Percentiles rank a stretch among this genome's conserved stretches.
Conservation (phyloP, 2,113 vertebrate species). For the Pongo abelii region DNA sequence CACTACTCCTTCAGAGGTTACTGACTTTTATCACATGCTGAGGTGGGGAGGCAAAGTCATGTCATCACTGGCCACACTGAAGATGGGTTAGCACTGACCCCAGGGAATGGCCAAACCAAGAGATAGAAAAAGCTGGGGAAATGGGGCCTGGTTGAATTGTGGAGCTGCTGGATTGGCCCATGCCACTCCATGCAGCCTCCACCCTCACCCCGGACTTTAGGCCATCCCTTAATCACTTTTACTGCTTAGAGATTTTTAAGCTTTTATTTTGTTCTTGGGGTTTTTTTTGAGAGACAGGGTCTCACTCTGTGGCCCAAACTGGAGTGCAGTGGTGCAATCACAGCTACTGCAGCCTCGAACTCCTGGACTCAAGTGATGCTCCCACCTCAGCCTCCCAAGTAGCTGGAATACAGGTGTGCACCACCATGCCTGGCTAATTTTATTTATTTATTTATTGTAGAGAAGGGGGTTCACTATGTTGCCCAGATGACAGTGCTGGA, state of each 20-base stretch:
- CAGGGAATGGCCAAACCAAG: neutral
- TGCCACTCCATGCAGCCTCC: fast-evolving
- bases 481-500: neutral
- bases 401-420: neutral
- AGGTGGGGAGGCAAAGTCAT: neutral
- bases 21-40: neutral
- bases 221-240: neutral
- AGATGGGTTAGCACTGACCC: neutral
- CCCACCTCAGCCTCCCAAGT: neutral
- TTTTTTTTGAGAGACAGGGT: neutral
- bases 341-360: neutral
- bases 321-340: neutral
- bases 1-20: neutral
- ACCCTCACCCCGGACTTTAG: neutral
- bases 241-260: neutral
- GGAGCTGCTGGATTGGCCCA: neutral
- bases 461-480: neutral
- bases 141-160: fast-evolving
- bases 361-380: neutral
- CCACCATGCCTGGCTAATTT: neutral
- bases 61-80: neutral
- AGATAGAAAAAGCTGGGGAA: neutral
- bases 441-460: neutral
- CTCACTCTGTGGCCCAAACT: neutral
- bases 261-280: neutral